These are phyloP conservation scores for Microcebus griseorufus DNA, from an alignment of 2,113 vertebrate genomes.

Conservation along the genomic window DNA sequence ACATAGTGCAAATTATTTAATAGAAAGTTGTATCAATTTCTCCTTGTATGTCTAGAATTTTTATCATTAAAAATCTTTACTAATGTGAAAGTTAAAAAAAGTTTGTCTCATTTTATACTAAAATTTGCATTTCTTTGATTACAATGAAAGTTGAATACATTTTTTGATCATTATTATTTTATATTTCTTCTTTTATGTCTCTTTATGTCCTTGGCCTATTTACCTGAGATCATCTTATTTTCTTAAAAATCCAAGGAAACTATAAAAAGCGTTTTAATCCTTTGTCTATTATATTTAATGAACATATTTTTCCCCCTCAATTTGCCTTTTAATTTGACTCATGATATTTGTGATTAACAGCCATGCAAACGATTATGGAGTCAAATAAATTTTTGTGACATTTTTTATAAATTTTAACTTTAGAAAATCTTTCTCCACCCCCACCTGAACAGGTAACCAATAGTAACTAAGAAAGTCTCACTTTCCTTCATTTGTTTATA, in stretches of 20 bases:
- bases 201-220: slow-evolving; percentile 1
- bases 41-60: neutral
- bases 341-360: neutral
- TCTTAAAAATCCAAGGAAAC: neutral
- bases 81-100: neutral
- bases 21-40: neutral
- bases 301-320: neutral
- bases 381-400: neutral
- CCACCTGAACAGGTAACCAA: neutral
- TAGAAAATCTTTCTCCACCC: neutral
- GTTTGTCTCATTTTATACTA: neutral
- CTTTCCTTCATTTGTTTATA: neutral
- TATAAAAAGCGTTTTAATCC: neutral
- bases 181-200: neutral
- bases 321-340: slow-evolving; percentile 31
- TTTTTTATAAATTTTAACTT: neutral
- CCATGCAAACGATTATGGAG: neutral
- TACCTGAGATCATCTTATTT: slow-evolving; percentile 4
- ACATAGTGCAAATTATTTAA: neutral
- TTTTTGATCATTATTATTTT: slow-evolving; percentile 14
- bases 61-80: slow-evolving; percentile 4
- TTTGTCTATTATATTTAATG: neutral
- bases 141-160: neutral
- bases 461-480: neutral
- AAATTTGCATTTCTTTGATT: slow-evolving; percentile 43